These are phyloP conservation scores for Camelus dromedarius DNA, from an alignment of 2,113 vertebrate genomes.

Conservation along the genomic window DNA sequence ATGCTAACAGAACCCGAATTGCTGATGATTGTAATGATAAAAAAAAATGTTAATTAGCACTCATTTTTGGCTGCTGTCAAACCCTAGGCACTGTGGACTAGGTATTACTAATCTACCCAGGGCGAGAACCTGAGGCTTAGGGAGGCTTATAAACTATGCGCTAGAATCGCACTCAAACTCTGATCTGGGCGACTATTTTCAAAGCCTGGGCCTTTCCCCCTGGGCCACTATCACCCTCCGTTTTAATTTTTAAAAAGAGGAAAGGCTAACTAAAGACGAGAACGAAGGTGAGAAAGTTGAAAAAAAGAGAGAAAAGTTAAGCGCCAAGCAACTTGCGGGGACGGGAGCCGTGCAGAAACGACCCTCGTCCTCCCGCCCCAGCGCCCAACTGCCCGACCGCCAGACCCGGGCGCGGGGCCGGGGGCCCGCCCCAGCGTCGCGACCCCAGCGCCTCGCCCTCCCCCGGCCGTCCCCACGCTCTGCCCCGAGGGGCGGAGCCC, in stretches of 20 bases:
- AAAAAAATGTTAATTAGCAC: background rate
- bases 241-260: background rate
- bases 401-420: accelerated
- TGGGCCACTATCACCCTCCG: background rate
- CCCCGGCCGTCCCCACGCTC: background rate
- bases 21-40: background rate
- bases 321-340: background rate
- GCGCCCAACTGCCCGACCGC: accelerated
- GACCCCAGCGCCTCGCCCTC: accelerated
- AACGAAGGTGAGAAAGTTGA: background rate
- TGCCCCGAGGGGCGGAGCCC: too few relatives aligned
- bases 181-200: background rate
- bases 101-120: background rate
- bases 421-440: accelerated
- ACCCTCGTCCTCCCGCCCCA: accelerated
- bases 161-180: background rate
- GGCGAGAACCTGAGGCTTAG: background rate
- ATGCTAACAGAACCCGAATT: background rate
- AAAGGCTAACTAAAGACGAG: background rate
- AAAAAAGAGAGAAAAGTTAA: background rate
- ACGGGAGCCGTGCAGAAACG: accelerated
- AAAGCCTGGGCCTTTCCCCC: background rate
- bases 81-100: background rate
- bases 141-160: background rate
- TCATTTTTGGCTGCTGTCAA: background rate